A percentile compares a stretch with the other conserved stretches of the same genome.
Evolutionary conservation across 2,113 vertebrate species (phyloP).

Genomic region (Melospiza georgiana): DNA sequence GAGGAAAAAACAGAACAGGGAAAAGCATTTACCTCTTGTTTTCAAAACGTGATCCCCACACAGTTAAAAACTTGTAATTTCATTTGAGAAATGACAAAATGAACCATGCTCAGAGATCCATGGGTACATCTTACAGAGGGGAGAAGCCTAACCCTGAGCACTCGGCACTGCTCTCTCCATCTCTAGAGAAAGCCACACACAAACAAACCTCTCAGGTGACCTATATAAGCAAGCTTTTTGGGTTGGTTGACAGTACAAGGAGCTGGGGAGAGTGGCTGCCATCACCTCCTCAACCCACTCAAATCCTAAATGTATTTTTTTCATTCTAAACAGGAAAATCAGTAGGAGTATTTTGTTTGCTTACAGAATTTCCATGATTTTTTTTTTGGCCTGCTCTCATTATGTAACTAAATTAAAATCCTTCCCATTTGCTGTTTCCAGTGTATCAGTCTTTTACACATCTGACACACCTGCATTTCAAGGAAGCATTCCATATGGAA

Average conservation of each 20-base stretch:
- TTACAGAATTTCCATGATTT: background rate
- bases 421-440: background rate
- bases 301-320: background rate
- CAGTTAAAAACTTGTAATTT: background rate
- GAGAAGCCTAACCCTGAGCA: background rate
- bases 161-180: background rate
- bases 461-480: background rate
- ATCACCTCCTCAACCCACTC: background rate
- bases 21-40: background rate
- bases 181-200: background rate
- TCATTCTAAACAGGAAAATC: background rate
- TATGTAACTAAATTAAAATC: background rate
- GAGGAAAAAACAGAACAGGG: background rate
- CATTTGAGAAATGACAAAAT: background rate
- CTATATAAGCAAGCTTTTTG: background rate
- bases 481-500: background rate
- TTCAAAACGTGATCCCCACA: background rate
- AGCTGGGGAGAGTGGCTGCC: background rate
- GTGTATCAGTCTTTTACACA: background rate
- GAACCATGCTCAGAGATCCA: fast-evolving
- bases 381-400: background rate
- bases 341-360: background rate
- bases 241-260: background rate
- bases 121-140: background rate
- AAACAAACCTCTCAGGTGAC: background rate